A percentile compares a stretch with the other conserved stretches of the same genome.
These are phyloP conservation scores for Plecturocebus donacophilus DNA, from an alignment of 2,113 vertebrate species.

Conservation along the genomic window DNA sequence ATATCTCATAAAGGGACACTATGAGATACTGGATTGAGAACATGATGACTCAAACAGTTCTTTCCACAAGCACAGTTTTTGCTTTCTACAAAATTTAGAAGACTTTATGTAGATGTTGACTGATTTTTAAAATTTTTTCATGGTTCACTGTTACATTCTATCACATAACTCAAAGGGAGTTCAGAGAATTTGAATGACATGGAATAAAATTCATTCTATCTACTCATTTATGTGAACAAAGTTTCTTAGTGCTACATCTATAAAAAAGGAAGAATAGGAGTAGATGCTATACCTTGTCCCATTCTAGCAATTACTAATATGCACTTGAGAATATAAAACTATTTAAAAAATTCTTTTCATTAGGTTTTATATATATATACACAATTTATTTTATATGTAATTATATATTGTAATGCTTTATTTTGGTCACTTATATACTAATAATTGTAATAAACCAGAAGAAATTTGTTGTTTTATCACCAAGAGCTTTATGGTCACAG, in stretches of 20 bases:
- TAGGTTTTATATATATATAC: background rate
- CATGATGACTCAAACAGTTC: background rate
- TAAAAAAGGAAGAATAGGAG: background rate
- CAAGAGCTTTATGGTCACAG: conserved; percentile 17
- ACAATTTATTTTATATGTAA: background rate
- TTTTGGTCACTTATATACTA: background rate
- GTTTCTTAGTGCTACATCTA: background rate
- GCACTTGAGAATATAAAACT: background rate
- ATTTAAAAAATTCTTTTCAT: background rate
- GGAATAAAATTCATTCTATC: background rate
- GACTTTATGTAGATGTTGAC: background rate
- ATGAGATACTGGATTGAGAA: conserved; percentile 11
- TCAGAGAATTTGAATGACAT: background rate
- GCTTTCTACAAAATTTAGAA: background rate
- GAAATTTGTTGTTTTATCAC: background rate
- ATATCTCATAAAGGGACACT: background rate
- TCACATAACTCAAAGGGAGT: background rate
- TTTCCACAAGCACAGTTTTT: background rate
- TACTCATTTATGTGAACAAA: background rate
- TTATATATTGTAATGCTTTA: background rate
- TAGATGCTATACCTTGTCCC: background rate
- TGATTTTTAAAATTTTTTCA: conserved; percentile 1
- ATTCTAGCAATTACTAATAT: background rate
- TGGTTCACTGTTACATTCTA: background rate
- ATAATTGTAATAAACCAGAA: background rate